Base-by-base conservation (phyloP, 1,140 invertebrate genomes). In the Helicoverpa zea region DNA sequence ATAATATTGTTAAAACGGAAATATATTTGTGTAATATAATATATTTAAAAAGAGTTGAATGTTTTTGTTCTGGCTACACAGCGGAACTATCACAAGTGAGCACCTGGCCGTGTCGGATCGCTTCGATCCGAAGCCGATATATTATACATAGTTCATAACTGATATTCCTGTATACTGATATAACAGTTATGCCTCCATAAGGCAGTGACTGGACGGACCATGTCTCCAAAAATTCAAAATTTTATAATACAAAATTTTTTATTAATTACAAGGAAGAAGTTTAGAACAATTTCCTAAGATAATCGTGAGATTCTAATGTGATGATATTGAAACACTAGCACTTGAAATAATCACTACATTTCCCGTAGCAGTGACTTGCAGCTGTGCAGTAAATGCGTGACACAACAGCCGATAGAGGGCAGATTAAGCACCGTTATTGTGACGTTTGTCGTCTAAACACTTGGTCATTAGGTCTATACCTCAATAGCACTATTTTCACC, bases 181-280 rank as follows among this genome's bases (percentile, higher is more conserved):
- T 9, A 43, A 43, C 35, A 7, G 9, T 7, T 43, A 43, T 43
- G 7, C 35, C 35, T 7, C 35, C 7, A 43, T 7, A 87, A 91
- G 90, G 89, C 90, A 88, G 83, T 88, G 84, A 84, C 77, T 87
- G 90, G 89, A 92, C 90, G 90, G 90, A 82, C 54, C 18, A 43
- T 29, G 49, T 82, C 59, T 79, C 29, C 79, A 29, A 12, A 61
- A 7, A 61, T 23, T 49, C 13, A 64, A 52, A 29, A 75, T 11
- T 29, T 63, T 49, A n/a, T 49, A 23, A 49, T 61, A 11, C 23
- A 29, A 49, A 52, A 54, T 2, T 30, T 63, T 14, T 13, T 35
- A 63, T 30, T 29, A 72, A 54, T 14, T 30, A 70, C 49, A 29
- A 52, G 16, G 49, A 72, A 51, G 35, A 47, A 29, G 56, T 61